Evolutionary conservation across 2,797 vertebrate species (phyloP), one percentile per base, ranked within the genome.

Genomic region (Hapalemur alaotrensis): DNA sequence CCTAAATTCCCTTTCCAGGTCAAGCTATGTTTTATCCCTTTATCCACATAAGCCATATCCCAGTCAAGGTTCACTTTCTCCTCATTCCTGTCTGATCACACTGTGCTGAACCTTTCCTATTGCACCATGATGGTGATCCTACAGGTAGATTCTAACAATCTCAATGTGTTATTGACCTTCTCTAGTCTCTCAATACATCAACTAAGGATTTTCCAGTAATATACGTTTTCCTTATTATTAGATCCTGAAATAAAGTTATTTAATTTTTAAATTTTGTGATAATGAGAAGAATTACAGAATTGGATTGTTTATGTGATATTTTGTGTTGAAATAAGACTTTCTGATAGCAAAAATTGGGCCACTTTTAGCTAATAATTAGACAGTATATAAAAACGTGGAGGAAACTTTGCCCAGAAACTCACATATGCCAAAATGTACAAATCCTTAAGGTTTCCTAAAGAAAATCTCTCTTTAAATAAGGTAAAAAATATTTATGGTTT

Each of bases 391-490:
- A 95, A 91, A 70, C 2, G n/a, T 54, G 17, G 2, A 48, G 41
- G 72, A 1, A 4, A 18, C 82, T 84, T 96, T 82, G 69, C 50
- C 63, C 25, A 89, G 67, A 92, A 95, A 83, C 28, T 88, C 69
- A 83, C 12, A 22, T 70, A 14, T 69, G 11, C 28, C 57, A 79
- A 65, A 88, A 69, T 82, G 13, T 80, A 2, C 28, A 30, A 59
- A 30, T 43, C 8, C 30, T 84, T 93, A 84, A 69, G 35, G 25
- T 95, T 95, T 95, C 94, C 87, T 91, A 86, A 91, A 92, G 92
- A 95, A 95, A 97, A 76, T 93, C 89, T 80, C 95, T 97, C 84
- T 94, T 95, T 96, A 97, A 85, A 90, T 96, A 86, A 78, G 46
- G 75, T 35, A 28, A 63, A 50, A 94, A 70, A 20, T 9, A 14